Conservation (phyloP, 1,140 invertebrate species). For the Goniozus legneri region DNA sequence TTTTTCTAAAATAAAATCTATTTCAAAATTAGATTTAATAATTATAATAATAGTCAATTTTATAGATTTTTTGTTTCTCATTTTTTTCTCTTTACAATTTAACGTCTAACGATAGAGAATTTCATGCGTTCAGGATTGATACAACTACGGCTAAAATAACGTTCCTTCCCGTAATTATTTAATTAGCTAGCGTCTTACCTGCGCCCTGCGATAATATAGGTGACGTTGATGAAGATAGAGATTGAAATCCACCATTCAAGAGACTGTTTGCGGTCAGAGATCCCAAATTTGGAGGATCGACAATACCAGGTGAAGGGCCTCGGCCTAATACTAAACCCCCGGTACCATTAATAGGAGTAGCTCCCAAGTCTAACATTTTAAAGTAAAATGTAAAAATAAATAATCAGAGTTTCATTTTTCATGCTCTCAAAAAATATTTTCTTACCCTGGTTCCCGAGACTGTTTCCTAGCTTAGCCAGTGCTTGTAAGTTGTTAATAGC, state of each 20-base stretch:
- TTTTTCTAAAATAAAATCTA: too few species aligned
- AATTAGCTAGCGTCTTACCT: constrained; percentile 33
- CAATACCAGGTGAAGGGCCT: constrained; percentile 55
- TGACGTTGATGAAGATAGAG: constrained; percentile 61
- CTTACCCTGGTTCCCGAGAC: constrained; percentile 65
- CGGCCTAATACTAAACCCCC: constrained; percentile 48
- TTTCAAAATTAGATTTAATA: too few species aligned
- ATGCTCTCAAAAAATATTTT: constrained; percentile 8
- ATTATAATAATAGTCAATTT: too few species aligned
- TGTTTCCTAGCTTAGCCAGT: constrained; percentile 75
- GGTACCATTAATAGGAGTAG: constrained; percentile 42
- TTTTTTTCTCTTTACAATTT: too few species aligned
- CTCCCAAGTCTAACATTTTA: constrained; percentile 39
- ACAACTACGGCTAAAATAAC: too few species aligned
- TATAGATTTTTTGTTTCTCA: too few species aligned
- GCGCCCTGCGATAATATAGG: constrained; percentile 57
- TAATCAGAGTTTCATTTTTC: constrained; percentile 5
- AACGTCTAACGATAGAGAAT: too few species aligned
- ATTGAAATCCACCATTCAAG: constrained; percentile 56
- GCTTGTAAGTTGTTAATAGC: constrained; percentile 84
- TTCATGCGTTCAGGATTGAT: too few species aligned
- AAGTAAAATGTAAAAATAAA: neutral
- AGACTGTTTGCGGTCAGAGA: constrained; percentile 52
- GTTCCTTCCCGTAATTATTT: too few species aligned
- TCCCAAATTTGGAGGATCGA: constrained; percentile 48